Percentiles rank a stretch among this genome's conserved stretches.
Conservation (phyloP, 37 sponge, comb jelly and placozoan genomes). For the Diacarnus erythraeanus region DNA sequence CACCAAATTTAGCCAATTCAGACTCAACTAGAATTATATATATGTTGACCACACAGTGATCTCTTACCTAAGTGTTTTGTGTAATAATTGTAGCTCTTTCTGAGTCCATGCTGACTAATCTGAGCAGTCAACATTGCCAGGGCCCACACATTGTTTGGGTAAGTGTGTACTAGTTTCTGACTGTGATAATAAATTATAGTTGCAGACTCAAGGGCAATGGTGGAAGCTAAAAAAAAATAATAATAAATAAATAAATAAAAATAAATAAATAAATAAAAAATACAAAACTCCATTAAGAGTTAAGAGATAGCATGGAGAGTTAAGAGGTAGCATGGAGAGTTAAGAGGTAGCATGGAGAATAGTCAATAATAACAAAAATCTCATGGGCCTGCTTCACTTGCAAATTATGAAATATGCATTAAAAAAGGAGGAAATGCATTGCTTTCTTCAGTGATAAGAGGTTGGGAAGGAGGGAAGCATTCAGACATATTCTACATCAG, state of each 20-base stretch:
- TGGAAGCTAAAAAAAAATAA: background rate
- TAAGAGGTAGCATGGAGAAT: no score
- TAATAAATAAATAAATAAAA: background rate
- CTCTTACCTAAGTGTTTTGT: background rate
- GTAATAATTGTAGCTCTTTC: background rate
- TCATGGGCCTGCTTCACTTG: no score
- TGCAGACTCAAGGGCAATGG: conserved; percentile 5
- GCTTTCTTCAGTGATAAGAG: no score
- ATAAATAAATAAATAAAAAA: no score
- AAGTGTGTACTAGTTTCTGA: conserved; percentile 43
- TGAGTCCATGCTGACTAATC: background rate
- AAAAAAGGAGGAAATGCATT: no score
- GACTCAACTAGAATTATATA: background rate
- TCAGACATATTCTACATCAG: no score
- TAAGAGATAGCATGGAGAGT: no score
- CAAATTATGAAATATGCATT: no score
- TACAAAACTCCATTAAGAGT: background rate
- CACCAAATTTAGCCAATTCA: background rate
- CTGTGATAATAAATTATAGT: background rate
- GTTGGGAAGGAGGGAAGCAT: no score
- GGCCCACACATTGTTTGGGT: conserved; percentile 49
- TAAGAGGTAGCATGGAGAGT: no score
- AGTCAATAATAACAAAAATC: no score
- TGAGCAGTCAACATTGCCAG: conserved; percentile 1
- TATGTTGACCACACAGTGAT: background rate